These are phyloP conservation scores for Scaptomyza caliginosa DNA, from an alignment of 2,888 invertebrate genomes.

Conservation along the genomic window DNA sequence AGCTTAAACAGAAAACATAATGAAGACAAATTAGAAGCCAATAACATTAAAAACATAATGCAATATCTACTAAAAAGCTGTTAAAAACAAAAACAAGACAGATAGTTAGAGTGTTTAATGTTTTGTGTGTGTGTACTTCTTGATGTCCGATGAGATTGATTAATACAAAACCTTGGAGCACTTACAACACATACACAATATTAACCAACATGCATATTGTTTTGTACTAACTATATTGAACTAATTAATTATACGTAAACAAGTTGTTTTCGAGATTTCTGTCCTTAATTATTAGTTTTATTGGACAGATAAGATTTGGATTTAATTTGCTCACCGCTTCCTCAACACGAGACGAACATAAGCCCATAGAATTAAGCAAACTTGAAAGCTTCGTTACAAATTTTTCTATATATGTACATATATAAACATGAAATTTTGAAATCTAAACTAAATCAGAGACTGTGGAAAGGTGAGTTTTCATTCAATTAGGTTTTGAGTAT, in stretches of 20 bases:
- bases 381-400: neutral
- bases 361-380: slow-evolving; percentile 22
- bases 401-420: neutral
- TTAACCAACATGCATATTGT: neutral
- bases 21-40: slow-evolving; percentile 16
- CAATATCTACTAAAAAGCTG: neutral
- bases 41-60: slow-evolving; percentile 13
- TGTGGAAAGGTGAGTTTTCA: neutral
- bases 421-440: slow-evolving; percentile 21
- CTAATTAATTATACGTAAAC: neutral
- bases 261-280: slow-evolving; percentile 1
- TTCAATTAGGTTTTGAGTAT: slow-evolving; percentile 12
- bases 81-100: neutral
- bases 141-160: neutral
- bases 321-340: slow-evolving; percentile 29
- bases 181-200: neutral
- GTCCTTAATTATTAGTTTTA: neutral
- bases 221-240: neutral
- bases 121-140: neutral
- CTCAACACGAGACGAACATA: slow-evolving; percentile 26
- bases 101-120: neutral
- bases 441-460: slow-evolving; percentile 3
- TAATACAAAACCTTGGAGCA: slow-evolving; percentile 8
- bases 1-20: slow-evolving; percentile 19
- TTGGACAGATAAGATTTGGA: neutral